phyloP scores from a whole-genome alignment of 1,140 invertebrate genomes.

The Rhagoletis pomonella region DNA sequence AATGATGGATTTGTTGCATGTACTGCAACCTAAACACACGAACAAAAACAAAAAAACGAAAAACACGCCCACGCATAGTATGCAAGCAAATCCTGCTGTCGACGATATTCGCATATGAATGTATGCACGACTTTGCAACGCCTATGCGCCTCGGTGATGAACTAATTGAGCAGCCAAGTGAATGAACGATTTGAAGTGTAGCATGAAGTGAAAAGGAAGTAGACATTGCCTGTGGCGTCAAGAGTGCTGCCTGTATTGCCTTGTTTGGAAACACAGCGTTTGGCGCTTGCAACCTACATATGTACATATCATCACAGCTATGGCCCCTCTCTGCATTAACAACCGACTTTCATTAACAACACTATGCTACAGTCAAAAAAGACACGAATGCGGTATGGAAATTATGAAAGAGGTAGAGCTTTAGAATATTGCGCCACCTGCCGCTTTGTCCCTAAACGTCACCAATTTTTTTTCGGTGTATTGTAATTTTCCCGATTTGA shows the following conservation, averaged over 20 bases:
- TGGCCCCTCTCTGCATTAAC: no score
- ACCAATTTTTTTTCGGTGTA: no score
- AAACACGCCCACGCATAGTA: background rate
- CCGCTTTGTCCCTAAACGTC: no score
- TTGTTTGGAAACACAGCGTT: background rate
- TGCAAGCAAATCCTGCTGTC: background rate
- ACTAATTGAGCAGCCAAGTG: conserved; percentile 51
- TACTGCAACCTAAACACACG: background rate
- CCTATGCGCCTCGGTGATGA: background rate
- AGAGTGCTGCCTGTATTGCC: background rate
- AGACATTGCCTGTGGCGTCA: background rate
- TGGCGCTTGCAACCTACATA: background rate
- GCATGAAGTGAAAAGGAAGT: conserved; percentile 29
- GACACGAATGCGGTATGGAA: no score
- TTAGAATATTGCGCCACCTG: no score
- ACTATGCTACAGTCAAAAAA: no score
- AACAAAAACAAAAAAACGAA: background rate
- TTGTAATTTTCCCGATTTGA: no score
- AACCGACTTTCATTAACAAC: no score
- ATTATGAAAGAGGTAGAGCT: no score
- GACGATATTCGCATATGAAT: background rate
- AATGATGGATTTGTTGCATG: conserved; percentile 49
- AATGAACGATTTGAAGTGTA: conserved; percentile 43
- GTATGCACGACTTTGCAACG: background rate
- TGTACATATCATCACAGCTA: background rate